Conservation (phyloP, 2,113 vertebrate genomes). For the Ivindomyrus marchei region DNA sequence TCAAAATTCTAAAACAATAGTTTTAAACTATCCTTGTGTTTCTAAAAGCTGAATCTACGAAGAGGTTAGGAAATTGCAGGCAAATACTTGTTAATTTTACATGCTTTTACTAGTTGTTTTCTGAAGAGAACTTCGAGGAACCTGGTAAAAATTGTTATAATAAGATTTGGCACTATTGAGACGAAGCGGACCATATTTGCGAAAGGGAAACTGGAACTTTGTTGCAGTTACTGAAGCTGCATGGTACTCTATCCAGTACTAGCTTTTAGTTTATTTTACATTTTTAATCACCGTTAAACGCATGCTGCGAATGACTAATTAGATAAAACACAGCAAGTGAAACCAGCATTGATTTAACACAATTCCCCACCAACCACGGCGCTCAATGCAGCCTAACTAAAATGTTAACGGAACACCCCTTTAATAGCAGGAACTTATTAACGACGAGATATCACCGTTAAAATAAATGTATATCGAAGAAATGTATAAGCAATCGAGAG, state of each 20-base stretch:
- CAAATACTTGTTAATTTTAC: neutral
- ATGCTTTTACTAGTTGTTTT: neutral
- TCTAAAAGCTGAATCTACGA: neutral
- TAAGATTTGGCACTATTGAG: neutral
- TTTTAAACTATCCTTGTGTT: neutral
- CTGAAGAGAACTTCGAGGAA: neutral
- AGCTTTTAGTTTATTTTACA: neutral
- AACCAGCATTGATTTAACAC: neutral
- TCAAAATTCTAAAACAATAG: neutral
- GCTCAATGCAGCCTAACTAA: neutral
- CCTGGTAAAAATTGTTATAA: neutral
- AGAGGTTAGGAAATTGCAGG: neutral
- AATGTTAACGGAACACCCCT: neutral
- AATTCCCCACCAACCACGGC: neutral
- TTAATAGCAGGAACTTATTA: neutral
- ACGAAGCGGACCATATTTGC: neutral
- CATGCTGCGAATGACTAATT: neutral
- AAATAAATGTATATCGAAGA: no score
- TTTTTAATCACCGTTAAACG: neutral
- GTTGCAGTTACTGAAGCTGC: neutral
- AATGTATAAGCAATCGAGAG: neutral
- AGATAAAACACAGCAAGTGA: slow-evolving; percentile 8
- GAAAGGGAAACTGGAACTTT: neutral
- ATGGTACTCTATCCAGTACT: neutral
- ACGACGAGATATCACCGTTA: neutral